Base-by-base conservation (phyloP, 2,797 vertebrate species). In the Lindbergichthys nudifrons region DNA sequence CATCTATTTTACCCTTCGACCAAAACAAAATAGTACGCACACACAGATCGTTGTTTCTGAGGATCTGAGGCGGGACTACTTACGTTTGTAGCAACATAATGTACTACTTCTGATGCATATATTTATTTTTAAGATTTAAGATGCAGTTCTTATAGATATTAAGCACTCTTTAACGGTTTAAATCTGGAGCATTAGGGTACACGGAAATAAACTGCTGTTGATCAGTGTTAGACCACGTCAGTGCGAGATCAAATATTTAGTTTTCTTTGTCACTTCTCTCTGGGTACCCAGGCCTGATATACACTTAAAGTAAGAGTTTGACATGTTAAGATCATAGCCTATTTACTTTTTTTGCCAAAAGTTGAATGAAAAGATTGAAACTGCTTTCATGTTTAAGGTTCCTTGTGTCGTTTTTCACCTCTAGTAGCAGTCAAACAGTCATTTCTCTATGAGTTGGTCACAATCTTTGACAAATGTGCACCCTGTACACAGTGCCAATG, bases 41-140 rank as follows among this genome's bases (percentile, higher is more conserved):
- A 76, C 42, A 43, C 62, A 42, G 70, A 61, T 79, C 62, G 10
- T 70, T 65, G 18, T 70, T 66, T 72, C 26, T 26, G 50, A 61
- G 8, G 83, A 77, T 78, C 75, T 75, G 80, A 79, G 53, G 58
- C 23, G 2, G 74, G 66, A 72, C 75, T 69, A 46, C 83, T 81
- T 74, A 32, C 16, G 16, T 66, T 36, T 85, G 85, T 87, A 88
- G 86, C 84, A 86, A 86, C 80, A 68, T 84, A 52, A 82, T 83
- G 39, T 75, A 76, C 80, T 82, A 87, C 89, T 91, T 83, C 79
- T 84, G 71, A 86, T 82, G 79, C 89, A 84, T 88, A 81, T 93
- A 92, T 94, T 94, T 94, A 93, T 93, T 92, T 88, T 75, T 67
- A 88, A 83, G 81, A 68, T 70, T 69, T 67, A 67, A 80, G 50